Conservation (phyloP, 1,140 invertebrate genomes). For the Neodiprion fabricii region DNA sequence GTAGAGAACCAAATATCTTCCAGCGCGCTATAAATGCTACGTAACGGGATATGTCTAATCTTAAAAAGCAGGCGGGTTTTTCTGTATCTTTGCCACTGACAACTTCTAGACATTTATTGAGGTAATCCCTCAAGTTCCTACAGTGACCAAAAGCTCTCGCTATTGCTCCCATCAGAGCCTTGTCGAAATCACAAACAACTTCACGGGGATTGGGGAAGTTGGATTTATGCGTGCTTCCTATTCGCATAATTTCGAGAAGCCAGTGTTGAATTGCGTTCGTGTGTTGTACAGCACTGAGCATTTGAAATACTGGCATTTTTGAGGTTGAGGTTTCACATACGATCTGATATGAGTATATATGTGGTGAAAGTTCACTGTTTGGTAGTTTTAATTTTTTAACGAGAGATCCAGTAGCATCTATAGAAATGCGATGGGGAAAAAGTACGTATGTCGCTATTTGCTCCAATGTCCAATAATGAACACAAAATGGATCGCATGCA, state of each 20-base stretch:
- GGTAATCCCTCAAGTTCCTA: not conserved
- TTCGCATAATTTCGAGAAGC: conserved; percentile 16
- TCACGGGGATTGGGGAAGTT: not conserved
- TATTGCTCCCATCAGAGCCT: not conserved
- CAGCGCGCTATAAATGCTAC: not conserved
- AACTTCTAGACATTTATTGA: not conserved
- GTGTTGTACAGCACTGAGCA: conserved; percentile 12
- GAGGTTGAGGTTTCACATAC: not conserved
- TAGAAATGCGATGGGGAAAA: not conserved
- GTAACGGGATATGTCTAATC: not conserved
- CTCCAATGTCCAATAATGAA: conserved; percentile 22
- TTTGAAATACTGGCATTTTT: conserved; percentile 18
- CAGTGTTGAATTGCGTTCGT: conserved; percentile 13
- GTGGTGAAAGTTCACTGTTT: conserved; percentile 18
- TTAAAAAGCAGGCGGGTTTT: not conserved
- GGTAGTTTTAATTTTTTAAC: conserved; percentile 16
- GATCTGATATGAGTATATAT: conserved; percentile 23
- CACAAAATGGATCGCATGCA: conserved; percentile 21
- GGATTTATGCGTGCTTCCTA: not conserved
- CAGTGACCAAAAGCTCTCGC: not conserved
- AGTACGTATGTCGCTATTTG: conserved; percentile 18
- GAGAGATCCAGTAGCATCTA: conserved; percentile 20
- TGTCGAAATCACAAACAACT: not conserved
- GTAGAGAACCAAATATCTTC: not conserved
- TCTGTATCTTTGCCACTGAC: not conserved